Evolutionary conservation across 2,113 vertebrate species (phyloP), one percentile per base, ranked within the genome.

Genomic region (Cheirogaleus medius): DNA sequence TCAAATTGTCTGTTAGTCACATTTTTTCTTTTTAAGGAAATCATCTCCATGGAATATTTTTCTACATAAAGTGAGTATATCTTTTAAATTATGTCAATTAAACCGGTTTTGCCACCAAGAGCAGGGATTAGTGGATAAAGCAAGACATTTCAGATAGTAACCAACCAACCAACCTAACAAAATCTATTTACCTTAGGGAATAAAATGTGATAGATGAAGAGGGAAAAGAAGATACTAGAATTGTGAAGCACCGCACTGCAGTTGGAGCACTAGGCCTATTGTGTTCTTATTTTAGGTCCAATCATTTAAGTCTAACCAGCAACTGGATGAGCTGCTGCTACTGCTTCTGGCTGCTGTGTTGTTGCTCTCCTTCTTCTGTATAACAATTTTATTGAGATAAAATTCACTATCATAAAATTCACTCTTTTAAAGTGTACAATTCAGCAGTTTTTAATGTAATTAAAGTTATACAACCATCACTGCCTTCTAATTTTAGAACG

Each of bases 151-250:
- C 15, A 74, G 44, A 49, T 11, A 37, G 29, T 60, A 83, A 52
- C 8, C 8, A 92, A 27, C 8, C 8, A 92, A 27, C 2, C 4
- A 83, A 88, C 8, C 47, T 32, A 29, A 56, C 34, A 47, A 87
- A 23, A 37, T 54, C 4, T 4, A 0, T 54, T 25, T 63, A 27
- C 3, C 1, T 81, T 60, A 78, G 49, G 14, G 29, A 71, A 37
- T 63, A 64, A 52, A 60, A 80, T 27, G n/a, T 71, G 63, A 54
- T 37, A 64, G 60, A 68, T 7, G 42, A 37, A 37, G 42, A 15
- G 2, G 21, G 17, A 5, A 0, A 8, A 8, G 13, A 66, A 34
- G 42, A 54, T 6, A 12, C 1, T 5, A 21, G 6, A 83, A 12
- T 68, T 8, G 11, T 69, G 74, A 66, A 39, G 32, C 20, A 3